A percentile compares a stretch with the other conserved stretches of the same genome.
These are phyloP conservation scores for Erpobdella octoculata DNA, from an alignment of 2,888 invertebrate genomes.

Conservation along the genomic window DNA sequence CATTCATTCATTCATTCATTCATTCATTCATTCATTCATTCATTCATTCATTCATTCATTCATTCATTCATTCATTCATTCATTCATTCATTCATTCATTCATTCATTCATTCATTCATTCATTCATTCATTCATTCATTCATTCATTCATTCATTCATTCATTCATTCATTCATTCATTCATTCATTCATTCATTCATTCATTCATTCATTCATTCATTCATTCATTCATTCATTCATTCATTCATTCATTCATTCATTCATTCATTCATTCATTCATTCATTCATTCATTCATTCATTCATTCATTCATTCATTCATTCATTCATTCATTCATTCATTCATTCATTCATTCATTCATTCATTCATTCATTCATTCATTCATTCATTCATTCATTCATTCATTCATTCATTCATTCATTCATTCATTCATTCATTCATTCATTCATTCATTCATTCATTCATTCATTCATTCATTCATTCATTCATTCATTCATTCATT, in stretches of 20 bases:
- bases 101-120: background rate
- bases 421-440: constrained; percentile 1
- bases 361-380: constrained; percentile 1
- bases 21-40: too few species aligned
- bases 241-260: constrained; percentile 1
- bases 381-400: constrained; percentile 1
- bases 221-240: background rate
- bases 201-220: background rate
- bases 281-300: constrained; percentile 1
- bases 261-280: constrained; percentile 1
- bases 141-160: background rate
- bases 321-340: constrained; percentile 1
- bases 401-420: constrained; percentile 1
- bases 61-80: too few species aligned
- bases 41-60: too few species aligned
- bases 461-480: constrained; percentile 1
- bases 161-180: background rate
- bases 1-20: too few species aligned
- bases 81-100: background rate
- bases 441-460: constrained; percentile 1
- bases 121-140: background rate
- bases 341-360: constrained; percentile 1
- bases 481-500: constrained; percentile 1
- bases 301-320: constrained; percentile 1
- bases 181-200: too few species aligned